Evolutionary conservation across 1,140 invertebrate species (phyloP).

Genomic region (Akabosia matsudoensis): DNA sequence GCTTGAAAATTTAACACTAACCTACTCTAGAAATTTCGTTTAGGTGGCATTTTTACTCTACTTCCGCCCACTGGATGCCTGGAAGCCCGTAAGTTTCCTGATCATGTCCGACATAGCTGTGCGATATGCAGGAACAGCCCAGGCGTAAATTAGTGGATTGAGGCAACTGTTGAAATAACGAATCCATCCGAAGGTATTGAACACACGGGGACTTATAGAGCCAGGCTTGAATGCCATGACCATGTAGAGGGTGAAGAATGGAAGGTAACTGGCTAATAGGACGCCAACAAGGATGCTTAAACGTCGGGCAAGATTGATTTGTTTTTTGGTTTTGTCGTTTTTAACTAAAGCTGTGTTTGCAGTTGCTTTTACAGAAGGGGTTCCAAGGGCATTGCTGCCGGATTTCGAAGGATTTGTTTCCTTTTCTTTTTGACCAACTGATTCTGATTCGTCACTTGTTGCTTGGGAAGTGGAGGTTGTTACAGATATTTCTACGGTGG

Average conservation of each 20-base stretch:
- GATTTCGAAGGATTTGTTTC: background rate
- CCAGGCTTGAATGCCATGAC: background rate
- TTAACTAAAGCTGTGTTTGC: background rate
- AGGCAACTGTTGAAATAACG: background rate
- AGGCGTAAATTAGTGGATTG: constrained; percentile 11
- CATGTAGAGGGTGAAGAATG: constrained; percentile 16
- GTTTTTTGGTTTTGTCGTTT: background rate
- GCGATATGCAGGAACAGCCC: constrained; percentile 4
- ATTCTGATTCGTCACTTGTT: too few relatives aligned
- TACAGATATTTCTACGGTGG: too few relatives aligned
- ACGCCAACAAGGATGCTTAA: background rate
- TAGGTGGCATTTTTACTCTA: too few relatives aligned
- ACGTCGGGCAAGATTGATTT: constrained; percentile 13
- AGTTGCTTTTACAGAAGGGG: background rate
- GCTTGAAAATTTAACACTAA: too few relatives aligned
- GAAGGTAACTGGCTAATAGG: background rate
- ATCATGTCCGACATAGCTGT: background rate
- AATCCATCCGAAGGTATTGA: constrained; percentile 23
- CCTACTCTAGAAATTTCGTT: too few relatives aligned
- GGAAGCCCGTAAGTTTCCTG: too few relatives aligned
- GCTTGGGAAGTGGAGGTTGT: background rate
- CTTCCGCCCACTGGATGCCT: too few relatives aligned
- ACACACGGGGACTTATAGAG: background rate
- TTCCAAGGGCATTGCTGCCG: background rate
- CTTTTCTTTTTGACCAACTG: background rate